Conservation (phyloP, 2,888 invertebrate genomes). For the Achlya flavicornis region DNA sequence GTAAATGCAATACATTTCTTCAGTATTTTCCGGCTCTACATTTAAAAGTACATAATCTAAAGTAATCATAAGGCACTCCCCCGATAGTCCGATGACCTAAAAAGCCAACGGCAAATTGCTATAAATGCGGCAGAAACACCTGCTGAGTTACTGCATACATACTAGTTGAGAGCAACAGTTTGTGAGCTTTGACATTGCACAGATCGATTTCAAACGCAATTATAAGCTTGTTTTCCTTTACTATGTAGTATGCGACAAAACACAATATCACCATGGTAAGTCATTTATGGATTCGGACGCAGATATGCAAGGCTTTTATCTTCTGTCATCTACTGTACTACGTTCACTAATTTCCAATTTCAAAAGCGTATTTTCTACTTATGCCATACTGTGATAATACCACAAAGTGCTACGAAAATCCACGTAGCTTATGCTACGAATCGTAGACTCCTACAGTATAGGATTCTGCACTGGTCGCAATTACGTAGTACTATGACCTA, state of each 20-base stretch:
- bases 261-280: too few relatives aligned
- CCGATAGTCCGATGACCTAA: not conserved
- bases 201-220: not conserved
- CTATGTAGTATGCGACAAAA: too few relatives aligned
- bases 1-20: too few relatives aligned
- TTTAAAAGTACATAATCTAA: too few relatives aligned
- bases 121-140: not conserved
- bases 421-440: constrained; percentile 6
- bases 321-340: too few relatives aligned
- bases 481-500: not conserved
- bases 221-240: too few relatives aligned
- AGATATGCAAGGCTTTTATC: too few relatives aligned
- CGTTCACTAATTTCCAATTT: too few relatives aligned
- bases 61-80: not conserved
- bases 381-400: not conserved
- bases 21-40: too few relatives aligned
- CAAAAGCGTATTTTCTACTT: too few relatives aligned
- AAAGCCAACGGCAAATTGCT: not conserved
- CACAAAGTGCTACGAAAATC: not conserved
- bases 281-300: too few relatives aligned
- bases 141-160: not conserved
- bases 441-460: not conserved
- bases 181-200: not conserved
- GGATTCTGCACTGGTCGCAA: not conserved
- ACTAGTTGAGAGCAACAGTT: not conserved